Conservation (phyloP, 1,140 invertebrate genomes). For the Subanguina moxae region DNA sequence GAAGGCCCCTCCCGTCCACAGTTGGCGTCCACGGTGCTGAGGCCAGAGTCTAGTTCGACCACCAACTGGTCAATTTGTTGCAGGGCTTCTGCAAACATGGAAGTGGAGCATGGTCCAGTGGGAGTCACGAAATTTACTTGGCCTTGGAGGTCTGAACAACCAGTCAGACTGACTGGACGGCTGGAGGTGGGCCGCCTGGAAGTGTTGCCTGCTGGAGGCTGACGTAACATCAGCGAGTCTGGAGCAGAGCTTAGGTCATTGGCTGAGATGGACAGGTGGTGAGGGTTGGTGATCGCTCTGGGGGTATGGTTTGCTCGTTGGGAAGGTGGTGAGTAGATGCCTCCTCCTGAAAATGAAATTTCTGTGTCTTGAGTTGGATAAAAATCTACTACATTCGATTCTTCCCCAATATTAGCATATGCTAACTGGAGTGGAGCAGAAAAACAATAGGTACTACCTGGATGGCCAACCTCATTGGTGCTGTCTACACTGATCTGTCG, state of each 20-base stretch:
- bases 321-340: too few relatives aligned
- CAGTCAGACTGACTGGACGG: slow-evolving; percentile 6
- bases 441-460: not conserved
- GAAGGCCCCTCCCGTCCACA: not conserved
- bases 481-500: not conserved
- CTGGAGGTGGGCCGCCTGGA: not conserved
- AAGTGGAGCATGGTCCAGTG: slow-evolving; percentile 14
- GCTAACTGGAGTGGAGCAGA: too few relatives aligned
- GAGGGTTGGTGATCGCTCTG: not conserved
- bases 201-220: too few relatives aligned
- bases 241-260: slow-evolving; percentile 2
- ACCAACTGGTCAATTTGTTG: slow-evolving; percentile 38
- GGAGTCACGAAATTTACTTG: not conserved
- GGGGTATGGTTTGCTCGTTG: too few relatives aligned
- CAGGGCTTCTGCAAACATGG: slow-evolving; percentile 33
- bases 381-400: too few relatives aligned
- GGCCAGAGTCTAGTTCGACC: slow-evolving; percentile 30
- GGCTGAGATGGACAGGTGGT: not conserved
- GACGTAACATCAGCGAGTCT: not conserved
- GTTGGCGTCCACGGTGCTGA: slow-evolving; percentile 8
- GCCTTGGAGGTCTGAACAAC: not conserved
- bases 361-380: too few relatives aligned
- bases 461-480: not conserved
- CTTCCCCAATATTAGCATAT: too few relatives aligned
- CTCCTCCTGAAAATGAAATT: too few relatives aligned